phyloP scores from a whole-genome alignment of 2,113 vertebrate species.

The Microtus ochrogaster region DNA sequence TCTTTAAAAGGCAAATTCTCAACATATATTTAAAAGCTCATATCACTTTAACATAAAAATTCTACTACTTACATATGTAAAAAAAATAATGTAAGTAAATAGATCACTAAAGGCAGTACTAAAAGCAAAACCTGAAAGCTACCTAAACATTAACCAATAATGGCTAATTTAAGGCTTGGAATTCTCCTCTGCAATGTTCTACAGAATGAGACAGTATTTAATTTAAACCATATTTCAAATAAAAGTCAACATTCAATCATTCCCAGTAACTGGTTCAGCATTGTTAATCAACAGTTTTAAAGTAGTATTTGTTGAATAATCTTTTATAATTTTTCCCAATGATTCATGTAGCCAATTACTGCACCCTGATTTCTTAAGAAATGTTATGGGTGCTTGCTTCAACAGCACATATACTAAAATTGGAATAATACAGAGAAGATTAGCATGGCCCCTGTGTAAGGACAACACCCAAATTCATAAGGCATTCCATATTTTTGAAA shows the following conservation, averaged over 20 bases:
- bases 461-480: no score
- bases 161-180: neutral
- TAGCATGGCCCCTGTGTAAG: no score
- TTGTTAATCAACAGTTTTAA: neutral
- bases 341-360: slow-evolving; percentile 17
- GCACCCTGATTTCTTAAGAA: slow-evolving; percentile 33
- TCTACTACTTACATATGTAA: neutral
- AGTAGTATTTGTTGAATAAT: neutral
- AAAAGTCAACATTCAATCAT: neutral
- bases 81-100: slow-evolving; percentile 47
- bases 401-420: no score
- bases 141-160: neutral
- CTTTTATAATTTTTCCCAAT: slow-evolving; percentile 29
- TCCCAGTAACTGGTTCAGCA: neutral
- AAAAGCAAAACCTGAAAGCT: slow-evolving; percentile 39
- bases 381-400: neutral
- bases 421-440: no score
- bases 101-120: neutral
- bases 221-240: neutral
- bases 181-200: neutral
- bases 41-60: neutral
- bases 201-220: neutral
- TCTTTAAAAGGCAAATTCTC: slow-evolving; percentile 43
- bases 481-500: no score
- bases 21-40: slow-evolving; percentile 15